phyloP scores from a whole-genome alignment of 2,797 vertebrate species.

The Serranus cabrilla region DNA sequence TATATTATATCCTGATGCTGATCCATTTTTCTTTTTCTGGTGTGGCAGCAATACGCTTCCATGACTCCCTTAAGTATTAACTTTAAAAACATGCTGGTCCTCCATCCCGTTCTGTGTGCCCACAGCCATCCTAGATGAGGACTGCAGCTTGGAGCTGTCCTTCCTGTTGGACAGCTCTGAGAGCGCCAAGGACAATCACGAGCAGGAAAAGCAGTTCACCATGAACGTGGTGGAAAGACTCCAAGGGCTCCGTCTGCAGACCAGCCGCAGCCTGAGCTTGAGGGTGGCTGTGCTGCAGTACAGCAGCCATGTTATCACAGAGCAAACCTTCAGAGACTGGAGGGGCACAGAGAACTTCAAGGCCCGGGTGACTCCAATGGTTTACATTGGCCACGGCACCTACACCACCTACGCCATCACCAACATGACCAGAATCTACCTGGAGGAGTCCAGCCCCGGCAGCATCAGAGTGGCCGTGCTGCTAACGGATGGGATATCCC shows the following conservation, averaged over 20 bases:
- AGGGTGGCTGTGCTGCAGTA: constrained; percentile 93
- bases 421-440: constrained; percentile 92
- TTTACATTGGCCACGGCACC: constrained; percentile 93
- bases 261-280: constrained; percentile 85
- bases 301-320: constrained; percentile 91
- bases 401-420: constrained; percentile 95
- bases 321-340: constrained; percentile 92
- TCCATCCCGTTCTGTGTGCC: constrained; percentile 35
- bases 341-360: constrained; percentile 89
- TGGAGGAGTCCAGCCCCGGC: constrained; percentile 85
- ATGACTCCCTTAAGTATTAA: not conserved
- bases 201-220: constrained; percentile 91
- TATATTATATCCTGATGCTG: too few relatives aligned
- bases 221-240: constrained; percentile 89
- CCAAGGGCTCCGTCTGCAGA: constrained; percentile 85
- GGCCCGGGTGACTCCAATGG: constrained; percentile 84
- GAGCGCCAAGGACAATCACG: constrained; percentile 91
- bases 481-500: constrained; percentile 90
- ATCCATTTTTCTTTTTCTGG: too few relatives aligned
- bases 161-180: constrained; percentile 95
- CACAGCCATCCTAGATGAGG: constrained; percentile 87
- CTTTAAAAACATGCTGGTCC: not conserved
- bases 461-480: constrained; percentile 90
- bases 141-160: constrained; percentile 91
- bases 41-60: too few relatives aligned